Percentiles rank a stretch among this genome's conserved stretches.
These are phyloP conservation scores for Psittacara wagleri DNA, from an alignment of 2,113 vertebrate species.

Conservation along the genomic window DNA sequence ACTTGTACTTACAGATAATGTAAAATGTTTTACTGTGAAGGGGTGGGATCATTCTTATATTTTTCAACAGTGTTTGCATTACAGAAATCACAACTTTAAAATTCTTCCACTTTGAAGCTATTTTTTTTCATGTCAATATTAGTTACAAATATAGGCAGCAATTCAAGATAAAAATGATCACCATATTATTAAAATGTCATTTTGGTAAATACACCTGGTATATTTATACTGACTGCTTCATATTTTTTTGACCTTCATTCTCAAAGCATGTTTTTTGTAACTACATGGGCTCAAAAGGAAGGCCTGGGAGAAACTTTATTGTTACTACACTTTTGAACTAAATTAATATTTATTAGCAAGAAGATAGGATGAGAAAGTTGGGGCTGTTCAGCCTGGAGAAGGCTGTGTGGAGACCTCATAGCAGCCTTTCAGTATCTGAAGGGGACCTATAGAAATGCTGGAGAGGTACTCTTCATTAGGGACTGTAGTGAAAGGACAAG, in stretches of 20 bases:
- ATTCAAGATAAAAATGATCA: neutral
- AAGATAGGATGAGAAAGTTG: no score
- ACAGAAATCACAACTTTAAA: neutral
- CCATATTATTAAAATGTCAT: neutral
- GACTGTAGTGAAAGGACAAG: no score
- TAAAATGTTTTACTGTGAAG: neutral
- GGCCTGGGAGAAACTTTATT: neutral
- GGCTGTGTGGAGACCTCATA: no score
- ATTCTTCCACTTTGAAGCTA: neutral
- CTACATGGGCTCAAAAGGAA: neutral
- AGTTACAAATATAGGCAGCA: neutral
- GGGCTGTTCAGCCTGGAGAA: no score
- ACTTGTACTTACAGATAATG: neutral
- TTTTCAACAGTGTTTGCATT: neutral
- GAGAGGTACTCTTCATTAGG: no score
- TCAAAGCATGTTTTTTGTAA: neutral
- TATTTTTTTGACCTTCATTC: neutral
- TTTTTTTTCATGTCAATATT: neutral
- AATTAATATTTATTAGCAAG: neutral
- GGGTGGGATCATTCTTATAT: neutral
- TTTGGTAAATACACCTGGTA: neutral
- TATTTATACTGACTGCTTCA: neutral
- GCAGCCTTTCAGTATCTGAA: no score
- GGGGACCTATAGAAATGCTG: no score
- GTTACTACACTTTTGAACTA: neutral